These are phyloP conservation scores for Hypolimnas misippus DNA, from an alignment of 2,888 invertebrate species.

Conservation along the genomic window DNA sequence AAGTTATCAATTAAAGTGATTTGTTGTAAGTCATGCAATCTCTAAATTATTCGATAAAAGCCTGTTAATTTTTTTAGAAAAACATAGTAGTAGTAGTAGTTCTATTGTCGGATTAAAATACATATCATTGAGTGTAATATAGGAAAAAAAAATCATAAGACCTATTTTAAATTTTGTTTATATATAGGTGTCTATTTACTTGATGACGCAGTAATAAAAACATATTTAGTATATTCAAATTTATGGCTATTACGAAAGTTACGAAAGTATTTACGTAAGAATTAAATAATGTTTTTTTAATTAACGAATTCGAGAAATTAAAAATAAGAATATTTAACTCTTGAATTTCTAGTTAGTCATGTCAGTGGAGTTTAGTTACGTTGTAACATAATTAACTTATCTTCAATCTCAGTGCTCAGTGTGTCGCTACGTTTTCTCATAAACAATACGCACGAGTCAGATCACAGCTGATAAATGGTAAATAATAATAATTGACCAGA, in stretches of 20 bases:
- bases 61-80: too few species aligned
- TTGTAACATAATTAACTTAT: not conserved
- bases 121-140: too few species aligned
- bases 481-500: constrained; percentile 2
- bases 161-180: too few species aligned
- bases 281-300: constrained; percentile 1
- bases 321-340: not conserved
- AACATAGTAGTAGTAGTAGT: too few species aligned
- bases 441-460: not conserved
- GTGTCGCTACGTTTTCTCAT: not conserved
- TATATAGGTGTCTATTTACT: too few species aligned
- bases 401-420: not conserved
- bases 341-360: not conserved
- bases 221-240: not conserved
- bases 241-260: not conserved
- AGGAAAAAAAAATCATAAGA: too few species aligned
- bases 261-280: constrained; percentile 5
- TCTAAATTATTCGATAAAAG: too few species aligned
- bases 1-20: too few species aligned
- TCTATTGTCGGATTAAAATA: too few species aligned
- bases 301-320: not conserved
- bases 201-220: not conserved
- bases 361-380: not conserved
- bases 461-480: not conserved
- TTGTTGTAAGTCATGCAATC: too few species aligned